Percentiles rank a stretch among this genome's conserved stretches.
Conservation (phyloP, 2,888 invertebrate species). For the Eilema caniola region DNA sequence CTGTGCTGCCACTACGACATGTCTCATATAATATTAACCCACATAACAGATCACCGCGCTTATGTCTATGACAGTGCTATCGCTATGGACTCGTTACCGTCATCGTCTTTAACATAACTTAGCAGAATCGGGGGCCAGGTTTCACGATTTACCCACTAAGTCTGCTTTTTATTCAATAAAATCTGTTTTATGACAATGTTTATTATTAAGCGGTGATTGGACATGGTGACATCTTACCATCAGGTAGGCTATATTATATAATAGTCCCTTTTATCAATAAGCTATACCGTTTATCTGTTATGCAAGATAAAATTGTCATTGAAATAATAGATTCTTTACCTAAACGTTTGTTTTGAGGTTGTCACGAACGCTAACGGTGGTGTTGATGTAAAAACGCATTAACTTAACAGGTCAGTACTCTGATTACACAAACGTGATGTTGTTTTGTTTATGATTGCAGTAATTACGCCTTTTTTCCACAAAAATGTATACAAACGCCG, state of each 20-base stretch:
- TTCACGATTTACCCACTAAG: background rate
- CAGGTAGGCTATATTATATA: too few species aligned
- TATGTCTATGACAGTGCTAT: too few species aligned
- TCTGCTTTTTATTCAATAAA: background rate
- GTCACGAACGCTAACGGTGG: constrained; percentile 6
- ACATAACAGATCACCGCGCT: too few species aligned
- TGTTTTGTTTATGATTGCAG: constrained; percentile 24
- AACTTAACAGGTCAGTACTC: constrained; percentile 28
- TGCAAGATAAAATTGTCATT: background rate
- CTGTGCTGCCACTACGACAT: too few species aligned
- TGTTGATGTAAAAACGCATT: constrained; percentile 18
- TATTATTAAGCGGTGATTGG: background rate
- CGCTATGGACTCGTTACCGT: too few species aligned
- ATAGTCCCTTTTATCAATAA: background rate
- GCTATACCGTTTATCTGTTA: background rate
- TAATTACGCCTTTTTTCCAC: constrained; percentile 10
- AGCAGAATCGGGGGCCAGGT: too few species aligned
- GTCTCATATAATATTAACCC: too few species aligned
- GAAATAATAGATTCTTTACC: background rate
- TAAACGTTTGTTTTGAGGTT: constrained; percentile 20
- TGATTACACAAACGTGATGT: constrained; percentile 39
- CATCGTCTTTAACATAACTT: too few species aligned
- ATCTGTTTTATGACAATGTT: background rate
- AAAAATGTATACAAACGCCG: constrained; percentile 11
- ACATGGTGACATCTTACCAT: background rate